Evolutionary conservation across 2,113 vertebrate species (phyloP), one percentile per base, ranked within the genome.

Genomic region (Marmota monax): DNA sequence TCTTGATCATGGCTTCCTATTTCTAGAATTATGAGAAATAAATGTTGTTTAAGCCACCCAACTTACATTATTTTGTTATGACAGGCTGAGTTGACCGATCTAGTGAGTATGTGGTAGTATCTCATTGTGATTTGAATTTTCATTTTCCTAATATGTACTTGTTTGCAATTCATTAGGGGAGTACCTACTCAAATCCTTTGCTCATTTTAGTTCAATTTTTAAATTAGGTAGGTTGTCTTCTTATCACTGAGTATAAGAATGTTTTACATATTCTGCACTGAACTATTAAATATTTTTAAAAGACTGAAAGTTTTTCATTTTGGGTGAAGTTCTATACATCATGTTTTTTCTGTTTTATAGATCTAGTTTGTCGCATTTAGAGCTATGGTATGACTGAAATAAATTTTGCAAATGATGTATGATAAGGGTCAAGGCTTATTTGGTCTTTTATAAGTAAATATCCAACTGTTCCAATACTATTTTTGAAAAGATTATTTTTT

Each of bases 401-500:
- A 84, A 95, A 69, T 39, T 61, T 96, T 92, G 83, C 1, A 83
- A 83, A 61, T 92, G 16, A 0, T 82, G 8, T 86, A 2, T 78
- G 18, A 12, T 58, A 92, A 91, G 37, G 7, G 27, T 86, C 56
- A 90, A 61, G 4, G 23, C 73, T 63, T 25, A 67, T 58, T 56
- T 67, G 48, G 73, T 63, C 34, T 89, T 82, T 61, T 78, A 4
- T 48, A 51, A 42, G n/a, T 80, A 94, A 65, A 58, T 96, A 92
- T 72, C 18, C 7, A 67, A 13, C 27, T 56, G 8, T 94, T 84
- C 1, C n/a, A 39, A 25, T 67, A 51, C 14, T 39, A 42, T 67
- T 80, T 45, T 72, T 90, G 29, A 63, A 87, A 92, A 74, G 10
- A 23, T 13, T 67, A 3, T 23, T 94, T 48, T 48, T 76, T 25